Evolutionary conservation across 2,888 invertebrate species (phyloP).

Genomic region (Euspilapteryx auroguttella): DNA sequence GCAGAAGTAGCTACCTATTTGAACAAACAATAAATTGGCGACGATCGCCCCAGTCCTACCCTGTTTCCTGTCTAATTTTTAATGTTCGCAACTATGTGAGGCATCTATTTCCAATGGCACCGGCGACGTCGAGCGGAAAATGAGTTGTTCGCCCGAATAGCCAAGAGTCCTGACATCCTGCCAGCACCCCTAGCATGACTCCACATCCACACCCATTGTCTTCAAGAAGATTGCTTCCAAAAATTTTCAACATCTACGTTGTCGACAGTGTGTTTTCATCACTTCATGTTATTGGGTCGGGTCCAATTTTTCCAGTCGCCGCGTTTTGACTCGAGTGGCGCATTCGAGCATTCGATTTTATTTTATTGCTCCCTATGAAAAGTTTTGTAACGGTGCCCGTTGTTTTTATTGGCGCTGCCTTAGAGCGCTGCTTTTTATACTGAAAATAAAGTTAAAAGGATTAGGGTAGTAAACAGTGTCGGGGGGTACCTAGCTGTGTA

Average conservation of each 20-base stretch:
- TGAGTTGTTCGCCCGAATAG: conserved; percentile 39
- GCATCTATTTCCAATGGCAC: conserved; percentile 18
- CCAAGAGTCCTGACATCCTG: conserved; percentile 29
- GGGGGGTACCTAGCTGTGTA: too few relatives aligned
- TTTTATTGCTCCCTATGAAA: too few relatives aligned
- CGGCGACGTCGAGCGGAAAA: conserved; percentile 44
- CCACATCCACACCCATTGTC: conserved; percentile 9
- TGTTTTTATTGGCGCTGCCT: too few relatives aligned
- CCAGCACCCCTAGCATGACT: conserved; percentile 24
- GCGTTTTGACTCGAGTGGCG: conserved; percentile 20
- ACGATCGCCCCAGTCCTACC: too few relatives aligned
- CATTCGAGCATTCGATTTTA: not conserved
- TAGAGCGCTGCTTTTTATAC: too few relatives aligned
- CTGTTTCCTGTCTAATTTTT: too few relatives aligned
- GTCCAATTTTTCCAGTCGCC: conserved; percentile 49
- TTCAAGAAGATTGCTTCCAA: conserved; percentile 39
- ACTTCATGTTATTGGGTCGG: conserved; percentile 48
- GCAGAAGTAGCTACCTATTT: too few relatives aligned
- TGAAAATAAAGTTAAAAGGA: too few relatives aligned
- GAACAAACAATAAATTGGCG: too few relatives aligned
- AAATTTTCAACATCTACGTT: conserved; percentile 44
- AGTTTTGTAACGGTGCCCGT: too few relatives aligned
- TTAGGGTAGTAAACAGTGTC: too few relatives aligned
- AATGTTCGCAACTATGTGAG: too few relatives aligned
- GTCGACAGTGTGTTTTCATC: conserved; percentile 48